Percentiles rank a stretch among this genome's conserved stretches.
Conservation (phyloP, 2,797 vertebrate species). For the Squalus acanthias region DNA sequence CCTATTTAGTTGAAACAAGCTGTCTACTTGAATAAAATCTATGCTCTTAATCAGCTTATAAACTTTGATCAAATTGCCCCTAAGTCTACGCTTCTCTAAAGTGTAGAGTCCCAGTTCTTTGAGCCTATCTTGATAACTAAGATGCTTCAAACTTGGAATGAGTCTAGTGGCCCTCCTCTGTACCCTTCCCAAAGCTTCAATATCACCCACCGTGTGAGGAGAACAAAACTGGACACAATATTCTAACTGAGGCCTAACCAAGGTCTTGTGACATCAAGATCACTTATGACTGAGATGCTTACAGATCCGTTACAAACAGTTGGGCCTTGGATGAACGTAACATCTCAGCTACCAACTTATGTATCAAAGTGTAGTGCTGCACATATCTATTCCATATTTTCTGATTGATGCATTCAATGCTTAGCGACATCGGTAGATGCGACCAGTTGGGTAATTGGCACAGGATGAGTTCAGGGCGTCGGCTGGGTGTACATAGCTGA, state of each 20-base stretch:
- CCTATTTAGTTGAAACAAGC: neutral
- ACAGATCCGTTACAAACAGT: neutral
- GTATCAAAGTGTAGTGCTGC: neutral
- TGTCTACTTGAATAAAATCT: neutral
- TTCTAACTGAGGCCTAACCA: neutral
- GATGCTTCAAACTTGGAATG: neutral
- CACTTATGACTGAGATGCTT: neutral
- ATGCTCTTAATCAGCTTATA: too few relatives aligned
- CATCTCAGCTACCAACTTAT: neutral
- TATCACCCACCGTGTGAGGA: neutral
- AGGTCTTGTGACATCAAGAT: neutral
- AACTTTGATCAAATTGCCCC: neutral
- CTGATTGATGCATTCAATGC: neutral
- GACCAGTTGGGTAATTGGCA: neutral
- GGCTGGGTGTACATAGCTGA: neutral
- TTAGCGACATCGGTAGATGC: neutral
- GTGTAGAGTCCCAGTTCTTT: neutral
- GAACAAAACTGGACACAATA: neutral
- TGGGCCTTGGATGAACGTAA: neutral
- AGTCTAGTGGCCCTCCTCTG: neutral
- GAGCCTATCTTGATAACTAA: neutral
- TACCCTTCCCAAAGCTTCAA: neutral
- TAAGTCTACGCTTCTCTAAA: neutral
- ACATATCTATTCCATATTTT: neutral
- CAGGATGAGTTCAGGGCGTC: neutral